Evolutionary conservation across 2,113 vertebrate species (phyloP).

Genomic region (Bubo scandiacus): DNA sequence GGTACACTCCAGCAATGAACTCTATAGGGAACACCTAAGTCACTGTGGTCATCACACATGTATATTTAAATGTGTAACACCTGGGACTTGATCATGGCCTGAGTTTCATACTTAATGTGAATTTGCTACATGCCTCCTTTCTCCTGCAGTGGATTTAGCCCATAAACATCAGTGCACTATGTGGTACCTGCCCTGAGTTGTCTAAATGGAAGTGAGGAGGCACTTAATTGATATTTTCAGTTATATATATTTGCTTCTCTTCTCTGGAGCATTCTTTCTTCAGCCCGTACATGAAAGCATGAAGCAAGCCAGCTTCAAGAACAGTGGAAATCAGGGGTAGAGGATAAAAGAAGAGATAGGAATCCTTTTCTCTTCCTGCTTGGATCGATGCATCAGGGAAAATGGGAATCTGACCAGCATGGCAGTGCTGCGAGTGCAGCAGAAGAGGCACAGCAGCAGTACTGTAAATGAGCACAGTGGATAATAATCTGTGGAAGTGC

Average conservation of each 20-base stretch:
- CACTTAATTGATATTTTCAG: not conserved
- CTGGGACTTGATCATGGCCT: not conserved
- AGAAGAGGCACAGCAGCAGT: not conserved
- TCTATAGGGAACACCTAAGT: not conserved
- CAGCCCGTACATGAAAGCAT: not conserved
- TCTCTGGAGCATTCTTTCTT: not conserved
- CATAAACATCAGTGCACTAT: not conserved
- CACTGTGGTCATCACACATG: not conserved
- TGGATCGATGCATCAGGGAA: not conserved
- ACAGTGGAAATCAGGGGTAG: not conserved
- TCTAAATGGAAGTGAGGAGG: not conserved
- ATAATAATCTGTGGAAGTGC: not conserved
- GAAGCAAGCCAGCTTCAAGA: not conserved
- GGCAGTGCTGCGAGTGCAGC: not conserved
- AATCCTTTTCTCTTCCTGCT: not conserved
- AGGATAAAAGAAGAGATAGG: not conserved
- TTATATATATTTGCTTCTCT: not conserved
- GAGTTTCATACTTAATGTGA: not conserved
- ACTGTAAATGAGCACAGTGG: not conserved
- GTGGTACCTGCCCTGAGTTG: not conserved
- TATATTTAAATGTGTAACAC: not conserved
- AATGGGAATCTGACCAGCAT: not conserved
- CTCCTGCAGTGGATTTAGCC: not conserved
- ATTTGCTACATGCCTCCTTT: not conserved
- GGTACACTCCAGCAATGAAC: not conserved